Conservation (phyloP, 2,113 vertebrate genomes). For the Mesembrinibis cayennensis region DNA sequence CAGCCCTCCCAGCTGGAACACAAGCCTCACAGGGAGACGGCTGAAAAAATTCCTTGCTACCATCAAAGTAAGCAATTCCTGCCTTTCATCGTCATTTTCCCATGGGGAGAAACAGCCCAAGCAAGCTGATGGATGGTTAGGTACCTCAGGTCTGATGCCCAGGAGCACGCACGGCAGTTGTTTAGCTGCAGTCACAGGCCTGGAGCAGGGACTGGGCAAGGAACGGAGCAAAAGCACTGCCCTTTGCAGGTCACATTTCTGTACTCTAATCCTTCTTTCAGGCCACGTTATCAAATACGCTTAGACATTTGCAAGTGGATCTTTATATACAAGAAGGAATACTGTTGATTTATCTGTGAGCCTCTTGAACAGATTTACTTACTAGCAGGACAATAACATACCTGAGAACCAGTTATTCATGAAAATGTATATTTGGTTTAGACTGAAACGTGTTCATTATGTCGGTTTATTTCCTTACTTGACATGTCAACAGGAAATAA, state of each 20-base stretch:
- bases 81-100: not conserved
- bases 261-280: not conserved
- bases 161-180: not conserved
- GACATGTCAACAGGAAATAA: not conserved
- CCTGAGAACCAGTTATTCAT: not conserved
- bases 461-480: not conserved
- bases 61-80: not conserved
- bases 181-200: not conserved
- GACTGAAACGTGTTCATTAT: not conserved
- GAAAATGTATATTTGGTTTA: not conserved
- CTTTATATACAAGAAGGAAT: not conserved
- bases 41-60: not conserved
- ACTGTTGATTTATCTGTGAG: not conserved
- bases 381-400: not conserved
- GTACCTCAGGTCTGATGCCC: not conserved
- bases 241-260: not conserved
- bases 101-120: not conserved
- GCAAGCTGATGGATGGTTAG: not conserved
- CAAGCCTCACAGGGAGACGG: not conserved
- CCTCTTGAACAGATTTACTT: not conserved
- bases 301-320: not conserved
- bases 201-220: not conserved
- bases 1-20: not conserved
- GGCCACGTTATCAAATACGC: fast-evolving
- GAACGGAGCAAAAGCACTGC: not conserved